Evolutionary conservation across 2,888 invertebrate genomes (phyloP), one percentile per base, ranked within the genome.

Genomic region (Orthonevra nobilis): DNA sequence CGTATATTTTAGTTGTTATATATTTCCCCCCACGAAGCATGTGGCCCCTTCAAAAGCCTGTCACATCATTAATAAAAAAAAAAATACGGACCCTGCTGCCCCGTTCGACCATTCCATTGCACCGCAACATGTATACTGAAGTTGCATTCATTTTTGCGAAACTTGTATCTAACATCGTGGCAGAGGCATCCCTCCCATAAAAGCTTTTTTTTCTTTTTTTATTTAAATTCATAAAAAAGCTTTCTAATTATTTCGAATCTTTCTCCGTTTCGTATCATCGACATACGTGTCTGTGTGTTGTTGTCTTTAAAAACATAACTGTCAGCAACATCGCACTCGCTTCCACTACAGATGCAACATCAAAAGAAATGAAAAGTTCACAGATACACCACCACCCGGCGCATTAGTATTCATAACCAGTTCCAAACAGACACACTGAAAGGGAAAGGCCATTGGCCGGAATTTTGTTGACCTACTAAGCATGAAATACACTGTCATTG

Each of bases 401-500:
- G 60, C 54, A 68, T 52, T 79, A 42, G 50, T 69, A 73, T 68
- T 63, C 70, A 64, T 40, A 66, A 66, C 64, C 36, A 56, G 81
- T 69, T 66, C 69, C 81, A 81, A n/a, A 85, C 85, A 82, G 85
- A 86, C 84, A 87, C 87, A 87, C 85, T 85, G 86, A 88, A 87
- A 87, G 86, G 85, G 86, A 89, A 87, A 89, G 89, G 89, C 88
- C 89, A 89, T 88, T 89, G 89, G 87, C 89, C 89, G 88, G 88
- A 89, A 88, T 88, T 87, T 87, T 87, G 86, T 87, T 89, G 89
- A 89, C 89, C 89, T 89, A 89, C 89, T 89, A 89, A 87, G 84
- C 82, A 79, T 72, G 81, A 82, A 82, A 83, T 83, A 85, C 85
- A 87, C 86, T 87, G 87, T 87, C 87, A 87, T 87, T 87, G 87